Conservation (phyloP, 2,888 invertebrate genomes). For the Morpho helenor region DNA sequence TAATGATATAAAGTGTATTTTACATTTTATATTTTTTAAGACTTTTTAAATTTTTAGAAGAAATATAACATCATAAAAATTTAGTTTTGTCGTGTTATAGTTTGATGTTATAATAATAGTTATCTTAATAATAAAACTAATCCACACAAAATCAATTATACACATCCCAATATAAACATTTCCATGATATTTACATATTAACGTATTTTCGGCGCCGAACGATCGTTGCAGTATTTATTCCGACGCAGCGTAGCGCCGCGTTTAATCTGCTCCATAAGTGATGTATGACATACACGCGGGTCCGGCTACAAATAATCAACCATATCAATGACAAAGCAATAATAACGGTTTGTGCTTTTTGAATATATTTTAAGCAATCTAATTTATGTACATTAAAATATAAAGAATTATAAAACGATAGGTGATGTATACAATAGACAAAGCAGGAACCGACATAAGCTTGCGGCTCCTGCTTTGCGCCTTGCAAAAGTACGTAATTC, state of each 20-base stretch:
- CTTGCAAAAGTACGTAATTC: no score
- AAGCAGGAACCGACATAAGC: no score
- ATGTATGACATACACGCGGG: conserved; percentile 89
- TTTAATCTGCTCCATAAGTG: conserved; percentile 96
- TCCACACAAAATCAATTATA: neutral
- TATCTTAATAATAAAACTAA: neutral
- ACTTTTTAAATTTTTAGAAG: no score
- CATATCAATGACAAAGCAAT: no score
- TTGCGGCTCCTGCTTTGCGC: no score
- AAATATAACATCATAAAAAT: neutral
- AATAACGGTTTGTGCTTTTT: no score
- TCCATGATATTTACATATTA: conserved; percentile 38
- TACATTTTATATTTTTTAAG: neutral
- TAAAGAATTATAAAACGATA: no score
- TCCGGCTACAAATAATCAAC: conserved; percentile 77
- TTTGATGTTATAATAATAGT: neutral
- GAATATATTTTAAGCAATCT: no score
- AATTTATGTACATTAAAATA: no score
- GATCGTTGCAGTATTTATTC: conserved; percentile 88
- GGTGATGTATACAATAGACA: no score
- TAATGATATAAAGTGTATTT: neutral
- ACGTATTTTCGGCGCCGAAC: conserved; percentile 93
- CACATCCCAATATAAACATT: neutral
- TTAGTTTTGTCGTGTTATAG: conserved; percentile 1
- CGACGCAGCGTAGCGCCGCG: conserved; percentile 90